Evolutionary conservation across 2,797 vertebrate species (phyloP).

Genomic region (Phoeniculus purpureus): DNA sequence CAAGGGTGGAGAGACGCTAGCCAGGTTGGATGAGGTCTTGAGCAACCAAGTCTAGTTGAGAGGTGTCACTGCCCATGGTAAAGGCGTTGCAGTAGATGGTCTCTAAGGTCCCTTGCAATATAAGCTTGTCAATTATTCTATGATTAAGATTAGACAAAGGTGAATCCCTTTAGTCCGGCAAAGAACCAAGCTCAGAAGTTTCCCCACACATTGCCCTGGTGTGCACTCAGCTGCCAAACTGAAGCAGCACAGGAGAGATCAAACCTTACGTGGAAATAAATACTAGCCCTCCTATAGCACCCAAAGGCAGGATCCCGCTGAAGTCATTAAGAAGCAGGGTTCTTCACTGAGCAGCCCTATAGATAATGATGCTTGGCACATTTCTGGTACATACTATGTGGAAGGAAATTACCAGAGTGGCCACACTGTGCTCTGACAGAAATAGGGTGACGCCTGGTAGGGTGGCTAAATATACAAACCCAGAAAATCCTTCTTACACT

Average conservation of each 20-base stretch:
- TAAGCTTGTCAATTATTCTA: too few relatives aligned
- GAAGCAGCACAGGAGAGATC: not conserved
- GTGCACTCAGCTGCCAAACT: not conserved
- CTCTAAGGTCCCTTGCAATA: too few relatives aligned
- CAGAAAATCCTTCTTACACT: not conserved
- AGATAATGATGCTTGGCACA: not conserved
- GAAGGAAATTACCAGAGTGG: not conserved
- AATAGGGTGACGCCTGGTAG: not conserved
- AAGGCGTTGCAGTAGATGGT: too few relatives aligned
- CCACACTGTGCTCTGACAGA: not conserved
- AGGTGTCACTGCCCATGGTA: too few relatives aligned
- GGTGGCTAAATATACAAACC: not conserved
- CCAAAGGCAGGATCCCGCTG: not conserved
- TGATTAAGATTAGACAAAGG: not conserved
- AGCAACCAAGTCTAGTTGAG: too few relatives aligned
- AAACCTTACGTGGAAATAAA: not conserved
- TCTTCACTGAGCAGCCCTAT: not conserved
- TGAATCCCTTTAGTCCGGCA: not conserved
- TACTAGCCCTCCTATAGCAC: not conserved
- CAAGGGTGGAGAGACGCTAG: too few relatives aligned
- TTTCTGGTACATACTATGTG: not conserved
- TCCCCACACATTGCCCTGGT: not conserved
- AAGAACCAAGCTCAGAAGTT: not conserved
- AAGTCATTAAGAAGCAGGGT: not conserved
- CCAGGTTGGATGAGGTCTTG: too few relatives aligned